Evolutionary conservation across 35 echinoderm and acorn worm genomes (phyloP).

Genomic region (Lytechinus variegatus): DNA sequence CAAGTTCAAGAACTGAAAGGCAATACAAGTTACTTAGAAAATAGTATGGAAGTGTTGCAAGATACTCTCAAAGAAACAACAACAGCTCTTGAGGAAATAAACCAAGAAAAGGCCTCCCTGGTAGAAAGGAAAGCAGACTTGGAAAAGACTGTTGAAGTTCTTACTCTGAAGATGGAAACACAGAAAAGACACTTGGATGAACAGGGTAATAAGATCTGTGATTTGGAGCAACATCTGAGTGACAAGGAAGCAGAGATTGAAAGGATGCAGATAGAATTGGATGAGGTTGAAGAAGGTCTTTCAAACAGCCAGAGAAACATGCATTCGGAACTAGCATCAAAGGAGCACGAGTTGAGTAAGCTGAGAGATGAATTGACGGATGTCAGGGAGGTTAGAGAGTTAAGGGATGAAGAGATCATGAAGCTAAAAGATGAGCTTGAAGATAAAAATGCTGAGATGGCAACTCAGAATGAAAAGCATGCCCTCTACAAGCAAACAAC

Average conservation of each 20-base stretch:
- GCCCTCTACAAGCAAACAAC: background rate
- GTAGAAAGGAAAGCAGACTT: constrained; percentile 36
- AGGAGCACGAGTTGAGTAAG: constrained; percentile 24
- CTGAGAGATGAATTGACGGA: constrained; percentile 42
- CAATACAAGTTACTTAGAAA: background rate
- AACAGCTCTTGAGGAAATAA: constrained; percentile 68
- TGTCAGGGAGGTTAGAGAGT: constrained; percentile 37
- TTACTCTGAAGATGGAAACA: constrained; percentile 26
- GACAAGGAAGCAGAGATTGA: constrained; percentile 61
- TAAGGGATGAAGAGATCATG: constrained; percentile 33
- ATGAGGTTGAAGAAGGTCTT: constrained; percentile 57
- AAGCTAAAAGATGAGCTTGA: constrained; percentile 53
- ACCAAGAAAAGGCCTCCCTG: constrained; percentile 57
- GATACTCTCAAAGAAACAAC: constrained; percentile 46
- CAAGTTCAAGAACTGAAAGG: constrained; percentile 15
- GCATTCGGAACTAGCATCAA: constrained; percentile 24
- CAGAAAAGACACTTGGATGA: constrained; percentile 39
- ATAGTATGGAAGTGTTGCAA: background rate
- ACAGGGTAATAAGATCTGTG: constrained; percentile 55
- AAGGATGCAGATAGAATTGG: constrained; percentile 57
- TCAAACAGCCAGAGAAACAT: constrained; percentile 57
- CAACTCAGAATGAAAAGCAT: background rate
- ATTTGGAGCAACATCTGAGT: constrained; percentile 29
- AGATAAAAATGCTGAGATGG: constrained; percentile 30
- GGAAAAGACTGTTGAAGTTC: constrained; percentile 35